Percentiles rank a stretch among this genome's conserved stretches.
Conservation (phyloP, 2,888 invertebrate species). For the Drosophila phalerata region DNA sequence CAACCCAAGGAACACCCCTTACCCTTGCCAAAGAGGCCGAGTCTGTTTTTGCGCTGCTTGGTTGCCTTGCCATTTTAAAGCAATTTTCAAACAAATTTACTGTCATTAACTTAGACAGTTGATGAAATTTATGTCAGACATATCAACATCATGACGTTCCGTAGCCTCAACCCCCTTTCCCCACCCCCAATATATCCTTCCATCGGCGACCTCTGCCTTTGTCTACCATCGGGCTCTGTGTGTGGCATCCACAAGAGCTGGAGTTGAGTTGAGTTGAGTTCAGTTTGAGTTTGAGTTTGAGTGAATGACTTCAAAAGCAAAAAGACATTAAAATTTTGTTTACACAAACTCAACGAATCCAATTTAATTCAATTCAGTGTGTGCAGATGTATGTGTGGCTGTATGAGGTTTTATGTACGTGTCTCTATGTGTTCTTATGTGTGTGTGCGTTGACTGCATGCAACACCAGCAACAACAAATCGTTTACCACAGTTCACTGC, state of each 20-base stretch:
- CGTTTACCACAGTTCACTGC: conserved; percentile 81
- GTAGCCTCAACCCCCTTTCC: not conserved
- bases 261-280: conserved; percentile 34
- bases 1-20: conserved; percentile 9
- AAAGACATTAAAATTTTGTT: conserved; percentile 80
- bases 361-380: conserved; percentile 79
- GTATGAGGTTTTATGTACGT: conserved; percentile 2
- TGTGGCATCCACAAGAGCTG: conserved; percentile 53
- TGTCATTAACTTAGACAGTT: conserved; percentile 81
- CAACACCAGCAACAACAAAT: conserved; percentile 70
- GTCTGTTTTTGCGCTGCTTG: conserved; percentile 74
- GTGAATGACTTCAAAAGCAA: conserved; percentile 82
- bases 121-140: conserved; percentile 81
- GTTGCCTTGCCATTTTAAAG: conserved; percentile 82
- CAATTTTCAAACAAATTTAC: conserved; percentile 82
- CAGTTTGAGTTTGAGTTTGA: conserved; percentile 63
- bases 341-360: conserved; percentile 81
- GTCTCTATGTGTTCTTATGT: not conserved
- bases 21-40: conserved; percentile 29
- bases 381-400: conserved; percentile 40
- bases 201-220: conserved; percentile 39
- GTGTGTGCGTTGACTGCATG: conserved; percentile 66
- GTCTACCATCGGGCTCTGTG: conserved; percentile 46
- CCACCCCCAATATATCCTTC: not conserved
- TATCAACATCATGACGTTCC: conserved; percentile 73